Base-by-base conservation (phyloP, 2,888 invertebrate genomes). In the Dryadula phaetusa region DNA sequence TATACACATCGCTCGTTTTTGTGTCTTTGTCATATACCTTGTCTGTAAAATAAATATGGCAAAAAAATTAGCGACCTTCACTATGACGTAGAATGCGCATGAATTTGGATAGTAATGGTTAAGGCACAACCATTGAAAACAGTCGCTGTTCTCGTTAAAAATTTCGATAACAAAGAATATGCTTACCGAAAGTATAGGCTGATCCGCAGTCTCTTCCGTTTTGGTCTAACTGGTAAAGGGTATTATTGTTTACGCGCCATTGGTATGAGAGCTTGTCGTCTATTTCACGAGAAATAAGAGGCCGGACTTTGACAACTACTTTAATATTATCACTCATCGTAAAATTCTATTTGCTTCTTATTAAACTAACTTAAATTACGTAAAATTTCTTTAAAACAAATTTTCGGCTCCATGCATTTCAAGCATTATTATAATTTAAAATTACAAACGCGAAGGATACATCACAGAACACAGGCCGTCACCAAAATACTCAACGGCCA, bases 301-400 rank as follows among this genome's bases (percentile, higher is more conserved):
- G 96, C 53, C 96, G 93, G 71, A 95, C 93, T 91, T 96, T 95
- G 69, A 96, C 95, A 67, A 95, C 96, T 63, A 96, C 96, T 93
- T 95, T 95, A 61, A 96, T 95, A 80, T 94, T 95, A 80, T 94
- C 93, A 79, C 94, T 93, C 94, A 94, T 94, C 78, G 86, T 86
- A 65, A 65, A 70, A 14, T 12, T 32, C 16, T 42, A 49, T 42
- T 49, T 6, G 61, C 63, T 73, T 71, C 77, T 77, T 56, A 52
- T 20, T 47, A 22, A 40, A 16, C 37, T 56, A 20, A 25, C 47
- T n/a, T 56, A 62, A 14, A 60, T 34, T 20, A 64, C 37, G 20
- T 49, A 37, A 60, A 20, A 42, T 42, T 60, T 60, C 28, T 68
- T 66, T 40, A 62, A 66, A 20, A 44, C 16, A 68, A 42, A 3